Evolutionary conservation across 2,113 vertebrate species (phyloP), one percentile per base, ranked within the genome.

Genomic region (Sakesphorus luctuosus): DNA sequence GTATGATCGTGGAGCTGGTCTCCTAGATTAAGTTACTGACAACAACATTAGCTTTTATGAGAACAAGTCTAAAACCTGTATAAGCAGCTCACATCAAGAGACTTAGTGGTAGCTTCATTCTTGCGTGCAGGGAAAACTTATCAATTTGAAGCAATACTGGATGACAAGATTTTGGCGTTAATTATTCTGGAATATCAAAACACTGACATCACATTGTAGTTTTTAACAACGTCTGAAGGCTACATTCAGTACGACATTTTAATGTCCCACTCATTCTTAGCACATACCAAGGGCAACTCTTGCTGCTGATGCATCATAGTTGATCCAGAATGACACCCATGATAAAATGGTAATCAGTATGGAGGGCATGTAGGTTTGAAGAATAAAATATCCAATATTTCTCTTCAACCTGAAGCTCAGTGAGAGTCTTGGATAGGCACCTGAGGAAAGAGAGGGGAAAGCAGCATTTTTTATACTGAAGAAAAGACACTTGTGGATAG

Each of bases 241-340:
- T 56, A 87, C 6, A 53, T 76, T 94, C 76, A 89, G 47, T 59
- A 82, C 77, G 71, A 92, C 82, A 91, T 80, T 97, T 89, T 55
- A 91, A 79, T 61, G 53, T 75, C 58, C 44, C 67, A 93, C 61
- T 93, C 92, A 73, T 93, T 84, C 83, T 88, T 40, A 84, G 78
- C 94, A 95, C 97, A 83, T 99, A 99, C 99, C 99, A 96, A 99
- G 99, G 90, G 99, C 99, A 91, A 99, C 99, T 98, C 99, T 98
- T 92, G 99, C 99, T 71, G 99, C 99, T 50, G 99, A 99, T 81
- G 99, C 99, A 80, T 99, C 99, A 23, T 99, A 99, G 97, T 99
- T 99, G 97, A 99, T 99, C 99, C 99, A 99, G 98, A 99, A 99
- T 53, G 99, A 99, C 83, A 99, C 99, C 99, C 99, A 99, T 67